These are phyloP conservation scores for Catharus minimus DNA, from an alignment of 2,113 vertebrate species.

Conservation along the genomic window DNA sequence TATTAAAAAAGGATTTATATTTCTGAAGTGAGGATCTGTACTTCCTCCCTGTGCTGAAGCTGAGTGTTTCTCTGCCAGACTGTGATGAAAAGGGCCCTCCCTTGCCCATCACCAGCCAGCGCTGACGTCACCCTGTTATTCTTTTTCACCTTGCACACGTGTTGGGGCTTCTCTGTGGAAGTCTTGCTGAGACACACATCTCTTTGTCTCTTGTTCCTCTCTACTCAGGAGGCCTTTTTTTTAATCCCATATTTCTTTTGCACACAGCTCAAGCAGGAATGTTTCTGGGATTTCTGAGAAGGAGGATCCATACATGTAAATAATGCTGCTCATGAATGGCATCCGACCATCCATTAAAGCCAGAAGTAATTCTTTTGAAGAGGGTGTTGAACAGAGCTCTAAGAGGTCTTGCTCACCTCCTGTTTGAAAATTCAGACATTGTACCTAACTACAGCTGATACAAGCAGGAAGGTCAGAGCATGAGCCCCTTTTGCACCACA, in stretches of 20 bases:
- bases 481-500: neutral
- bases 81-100: constrained; percentile 31
- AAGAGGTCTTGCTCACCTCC: neutral
- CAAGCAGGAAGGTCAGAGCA: neutral
- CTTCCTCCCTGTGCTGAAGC: neutral
- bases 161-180: constrained; percentile 32
- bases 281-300: neutral
- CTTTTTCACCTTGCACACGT: constrained; percentile 18
- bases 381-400: neutral
- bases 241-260: neutral
- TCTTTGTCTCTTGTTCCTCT: neutral
- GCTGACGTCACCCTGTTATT: constrained; percentile 3
- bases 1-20: constrained; percentile 25
- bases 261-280: neutral
- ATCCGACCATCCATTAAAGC: rapidly evolving
- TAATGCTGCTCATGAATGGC: neutral
- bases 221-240: neutral
- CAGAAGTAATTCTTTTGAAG: neutral
- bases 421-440: neutral
- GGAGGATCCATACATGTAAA: neutral
- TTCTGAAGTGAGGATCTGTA: constrained; percentile 4
- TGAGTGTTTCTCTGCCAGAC: neutral
- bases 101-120: neutral
- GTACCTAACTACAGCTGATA: neutral
- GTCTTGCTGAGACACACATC: constrained; percentile 35